Percentiles rank a stretch among this genome's conserved stretches.
Evolutionary conservation across 1,140 invertebrate genomes (phyloP).

Genomic region (Heliconius himera): DNA sequence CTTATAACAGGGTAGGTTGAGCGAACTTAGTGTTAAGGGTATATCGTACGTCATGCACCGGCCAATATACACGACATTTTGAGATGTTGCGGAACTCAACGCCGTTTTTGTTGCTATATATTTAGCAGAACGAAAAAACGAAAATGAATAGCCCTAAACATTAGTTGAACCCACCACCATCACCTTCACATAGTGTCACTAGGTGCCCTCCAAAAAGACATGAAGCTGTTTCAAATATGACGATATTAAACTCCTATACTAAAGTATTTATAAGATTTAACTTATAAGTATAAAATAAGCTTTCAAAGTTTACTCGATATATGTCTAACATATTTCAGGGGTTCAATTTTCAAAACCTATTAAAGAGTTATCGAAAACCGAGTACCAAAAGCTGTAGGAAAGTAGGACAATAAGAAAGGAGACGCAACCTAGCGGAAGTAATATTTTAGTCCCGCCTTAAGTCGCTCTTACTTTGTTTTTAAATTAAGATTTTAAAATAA

Average conservation of each 20-base stretch:
- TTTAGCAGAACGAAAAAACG: too few relatives aligned
- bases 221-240: background rate
- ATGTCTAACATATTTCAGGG: conserved; percentile 1
- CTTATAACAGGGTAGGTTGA: too few relatives aligned
- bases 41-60: too few relatives aligned
- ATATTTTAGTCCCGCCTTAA: background rate
- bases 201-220: background rate
- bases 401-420: background rate
- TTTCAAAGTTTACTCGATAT: background rate
- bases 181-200: too few relatives aligned
- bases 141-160: too few relatives aligned
- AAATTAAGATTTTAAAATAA: background rate
- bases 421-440: background rate
- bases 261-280: background rate
- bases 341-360: conserved; percentile 19
- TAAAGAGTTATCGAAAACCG: conserved; percentile 19
- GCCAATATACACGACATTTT: too few relatives aligned
- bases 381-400: background rate
- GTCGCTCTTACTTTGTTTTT: background rate
- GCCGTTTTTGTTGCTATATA: too few relatives aligned
- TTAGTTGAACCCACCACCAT: too few relatives aligned
- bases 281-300: background rate
- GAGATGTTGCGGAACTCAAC: too few relatives aligned
- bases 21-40: too few relatives aligned
- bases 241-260: background rate